Evolutionary conservation across 1,140 invertebrate genomes (phyloP).

Genomic region (Centruroides sculpturatus): DNA sequence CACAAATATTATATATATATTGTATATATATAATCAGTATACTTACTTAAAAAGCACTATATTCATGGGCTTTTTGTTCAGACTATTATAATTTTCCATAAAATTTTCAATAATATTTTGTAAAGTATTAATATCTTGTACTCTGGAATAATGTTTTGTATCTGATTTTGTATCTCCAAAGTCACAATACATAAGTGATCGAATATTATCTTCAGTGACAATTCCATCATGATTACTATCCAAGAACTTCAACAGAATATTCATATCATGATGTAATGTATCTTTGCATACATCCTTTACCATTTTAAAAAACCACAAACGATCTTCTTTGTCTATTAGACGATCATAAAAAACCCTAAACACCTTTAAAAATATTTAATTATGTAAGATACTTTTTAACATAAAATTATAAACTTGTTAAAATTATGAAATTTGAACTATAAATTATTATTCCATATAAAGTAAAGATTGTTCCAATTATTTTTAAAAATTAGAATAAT

Average conservation of each 20-base stretch:
- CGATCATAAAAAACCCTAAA: constrained; percentile 87
- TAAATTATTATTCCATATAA: no score
- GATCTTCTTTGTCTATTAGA: constrained; percentile 63
- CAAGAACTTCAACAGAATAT: constrained; percentile 37
- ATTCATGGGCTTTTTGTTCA: constrained; percentile 96
- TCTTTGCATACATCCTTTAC: constrained; percentile 30
- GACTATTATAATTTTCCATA: constrained; percentile 83
- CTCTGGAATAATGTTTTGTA: constrained; percentile 72
- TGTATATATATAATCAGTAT: not conserved
- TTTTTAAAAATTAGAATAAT: no score
- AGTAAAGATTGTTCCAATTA: no score
- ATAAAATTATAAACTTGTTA: no score
- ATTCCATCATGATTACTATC: constrained; percentile 34
- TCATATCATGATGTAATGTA: constrained; percentile 37
- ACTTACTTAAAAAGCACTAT: constrained; percentile 73
- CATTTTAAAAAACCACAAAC: constrained; percentile 58
- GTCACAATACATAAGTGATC: constrained; percentile 85
- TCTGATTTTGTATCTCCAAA: constrained; percentile 89
- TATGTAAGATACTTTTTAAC: not conserved
- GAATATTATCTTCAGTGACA: constrained; percentile 59
- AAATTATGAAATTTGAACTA: no score
- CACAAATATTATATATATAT: not conserved
- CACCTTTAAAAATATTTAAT: constrained; percentile 22
- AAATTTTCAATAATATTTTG: constrained; percentile 75
- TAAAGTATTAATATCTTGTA: constrained; percentile 64